Evolutionary conservation across 2,113 vertebrate species (phyloP), one percentile per base, ranked within the genome.

Genomic region (Apistogramma diplotaenia): DNA sequence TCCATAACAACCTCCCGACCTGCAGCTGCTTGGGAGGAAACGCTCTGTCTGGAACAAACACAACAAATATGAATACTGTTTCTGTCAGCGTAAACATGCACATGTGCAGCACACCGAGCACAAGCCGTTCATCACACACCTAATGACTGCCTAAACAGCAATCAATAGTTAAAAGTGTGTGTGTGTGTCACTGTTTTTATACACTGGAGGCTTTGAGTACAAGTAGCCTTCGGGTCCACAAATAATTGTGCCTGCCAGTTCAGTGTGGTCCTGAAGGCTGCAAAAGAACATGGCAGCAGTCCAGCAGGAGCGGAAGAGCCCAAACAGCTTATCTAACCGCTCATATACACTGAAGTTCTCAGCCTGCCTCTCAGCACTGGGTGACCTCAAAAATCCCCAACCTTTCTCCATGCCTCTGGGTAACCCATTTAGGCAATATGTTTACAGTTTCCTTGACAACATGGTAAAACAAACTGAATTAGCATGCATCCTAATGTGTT

Each of bases 391-490:
- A 90, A 90, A 78, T 78, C 37, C 59, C 49, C 9, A 78, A 76
- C 61, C n/a, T 6, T 61, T 40, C 79, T 70, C 65, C 8, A 5
- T 31, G 84, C 83, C 61, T 89, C 70, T 86, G 80, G 79, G 89
- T 85, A 90, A 83, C 88, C 72, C 83, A 92, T 83, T 85, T 85
- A 83, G 51, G 61, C 86, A 78, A 86, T 80, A 78, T 87, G 87
- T 87, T 89, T 89, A 83, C 25, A 0, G 54, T 90, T 82, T 79
- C 85, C 74, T 53, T 79, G 85, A 65, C 79, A 80, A 87, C 83
- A 29, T 11, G 60, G 58, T 27, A 72, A 7, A 85, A 85, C 79
- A 83, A 73, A 57, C 29, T 58, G 9, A 78, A 58, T 37, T 23
- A 53, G 56, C 21, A 58, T 61, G 49, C 1, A 2, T 77, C 55